Evolutionary conservation across 2,797 vertebrate species (phyloP).

Genomic region (Erithacus rubecula): DNA sequence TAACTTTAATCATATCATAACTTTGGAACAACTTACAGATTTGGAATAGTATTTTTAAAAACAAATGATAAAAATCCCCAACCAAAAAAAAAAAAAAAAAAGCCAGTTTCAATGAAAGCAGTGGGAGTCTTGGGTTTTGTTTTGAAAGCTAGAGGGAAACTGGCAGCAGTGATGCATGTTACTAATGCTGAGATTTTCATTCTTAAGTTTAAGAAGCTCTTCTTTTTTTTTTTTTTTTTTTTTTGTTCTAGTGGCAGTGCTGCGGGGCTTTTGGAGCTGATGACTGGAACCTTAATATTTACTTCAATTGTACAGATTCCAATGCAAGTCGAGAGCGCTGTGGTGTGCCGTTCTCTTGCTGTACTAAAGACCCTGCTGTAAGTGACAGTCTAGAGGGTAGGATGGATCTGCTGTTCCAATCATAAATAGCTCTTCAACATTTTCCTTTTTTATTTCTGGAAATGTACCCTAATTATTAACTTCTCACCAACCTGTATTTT

Average conservation of each 20-base stretch:
- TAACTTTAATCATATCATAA: neutral
- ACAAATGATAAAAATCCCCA: neutral
- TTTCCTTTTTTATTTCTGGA: neutral
- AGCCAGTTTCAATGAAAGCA: neutral
- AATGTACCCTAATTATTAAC: neutral
- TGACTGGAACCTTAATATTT: slow-evolving; percentile 99
- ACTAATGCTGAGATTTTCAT: neutral
- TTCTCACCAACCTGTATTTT: neutral
- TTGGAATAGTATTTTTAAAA: neutral
- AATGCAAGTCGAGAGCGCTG: slow-evolving; percentile 97
- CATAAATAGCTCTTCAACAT: neutral
- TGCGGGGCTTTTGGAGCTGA: slow-evolving; percentile 96
- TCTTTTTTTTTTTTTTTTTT: slow-evolving; percentile 14
- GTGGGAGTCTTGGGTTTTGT: neutral
- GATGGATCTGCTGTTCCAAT: neutral
- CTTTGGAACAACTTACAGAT: neutral
- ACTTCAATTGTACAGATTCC: slow-evolving; percentile 99
- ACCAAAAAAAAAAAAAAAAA: neutral
- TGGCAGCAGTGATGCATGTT: neutral
- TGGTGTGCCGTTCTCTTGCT: slow-evolving; percentile 97
- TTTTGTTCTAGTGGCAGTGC: slow-evolving; percentile 91
- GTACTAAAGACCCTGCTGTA: slow-evolving; percentile 97
- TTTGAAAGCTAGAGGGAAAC: neutral
- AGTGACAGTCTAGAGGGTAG: slow-evolving; percentile 17
- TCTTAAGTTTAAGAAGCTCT: neutral